phyloP scores from a whole-genome alignment of 1,140 invertebrate genomes.

The Drosophila kurseongensis region DNA sequence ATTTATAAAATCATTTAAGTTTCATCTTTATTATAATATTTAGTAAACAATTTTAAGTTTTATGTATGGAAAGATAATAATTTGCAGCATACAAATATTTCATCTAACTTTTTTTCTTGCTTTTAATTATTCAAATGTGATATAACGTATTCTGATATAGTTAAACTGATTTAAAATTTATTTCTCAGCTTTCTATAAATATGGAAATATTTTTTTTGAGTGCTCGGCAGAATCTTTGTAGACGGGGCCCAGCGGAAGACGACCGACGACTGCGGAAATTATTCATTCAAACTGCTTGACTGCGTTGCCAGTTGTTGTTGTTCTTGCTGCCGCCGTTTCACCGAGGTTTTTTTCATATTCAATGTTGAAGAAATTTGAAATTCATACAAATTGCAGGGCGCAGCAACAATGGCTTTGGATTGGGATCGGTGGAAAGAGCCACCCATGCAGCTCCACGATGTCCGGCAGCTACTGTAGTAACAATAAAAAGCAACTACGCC shows the following conservation, averaged over 20 bases:
- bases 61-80: too few species aligned
- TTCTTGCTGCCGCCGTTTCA: conserved; percentile 19
- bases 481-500: conserved; percentile 23
- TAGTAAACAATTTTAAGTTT: too few species aligned
- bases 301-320: conserved; percentile 27
- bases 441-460: conserved; percentile 74
- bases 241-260: conserved; percentile 53
- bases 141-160: too few species aligned
- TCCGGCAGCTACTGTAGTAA: conserved; percentile 47
- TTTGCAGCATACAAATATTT: too few species aligned
- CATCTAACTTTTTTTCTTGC: too few species aligned
- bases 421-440: conserved; percentile 40
- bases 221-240: conserved; percentile 70
- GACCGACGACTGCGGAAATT: conserved; percentile 74
- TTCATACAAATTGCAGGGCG: conserved; percentile 80
- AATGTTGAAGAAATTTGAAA: conserved; percentile 73
- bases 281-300: conserved; percentile 73
- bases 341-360: conserved; percentile 38
- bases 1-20: too few species aligned
- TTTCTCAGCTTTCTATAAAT: neutral
- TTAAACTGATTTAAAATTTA: too few species aligned
- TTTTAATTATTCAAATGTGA: too few species aligned
- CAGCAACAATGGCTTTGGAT: conserved; percentile 40
- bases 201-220: conserved; percentile 1
- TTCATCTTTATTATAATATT: too few species aligned